Conservation (phyloP, 2,888 invertebrate species). For the Apamea epomidion region DNA sequence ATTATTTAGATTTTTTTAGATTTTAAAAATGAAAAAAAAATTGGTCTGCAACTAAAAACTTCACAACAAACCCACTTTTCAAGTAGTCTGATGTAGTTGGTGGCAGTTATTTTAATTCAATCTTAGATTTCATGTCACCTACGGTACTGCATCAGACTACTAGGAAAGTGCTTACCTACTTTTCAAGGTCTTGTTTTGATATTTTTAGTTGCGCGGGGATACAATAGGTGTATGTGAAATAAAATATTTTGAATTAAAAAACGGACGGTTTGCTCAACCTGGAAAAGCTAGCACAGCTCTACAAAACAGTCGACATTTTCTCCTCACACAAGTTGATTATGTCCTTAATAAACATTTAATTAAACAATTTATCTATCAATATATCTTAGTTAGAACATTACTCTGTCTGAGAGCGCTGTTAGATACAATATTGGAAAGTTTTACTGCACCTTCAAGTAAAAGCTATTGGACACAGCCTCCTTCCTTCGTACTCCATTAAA, state of each 20-base stretch:
- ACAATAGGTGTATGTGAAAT: too few relatives aligned
- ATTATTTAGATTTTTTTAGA: too few relatives aligned
- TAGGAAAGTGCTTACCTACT: too few relatives aligned
- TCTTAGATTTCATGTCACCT: too few relatives aligned
- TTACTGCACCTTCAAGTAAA: conserved; percentile 26
- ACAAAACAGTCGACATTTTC: conserved; percentile 10
- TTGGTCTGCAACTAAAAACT: too few relatives aligned
- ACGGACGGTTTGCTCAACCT: not conserved
- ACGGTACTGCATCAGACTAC: too few relatives aligned
- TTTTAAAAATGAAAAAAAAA: too few relatives aligned
- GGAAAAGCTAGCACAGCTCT: not conserved
- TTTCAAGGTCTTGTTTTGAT: too few relatives aligned
- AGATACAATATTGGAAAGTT: conserved; percentile 30
- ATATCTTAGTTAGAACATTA: conserved; percentile 16
- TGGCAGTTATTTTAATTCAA: too few relatives aligned
- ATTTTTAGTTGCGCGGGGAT: too few relatives aligned
- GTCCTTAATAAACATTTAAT: conserved; percentile 31
- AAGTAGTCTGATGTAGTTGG: too few relatives aligned
- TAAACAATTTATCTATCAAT: not conserved
- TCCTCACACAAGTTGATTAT: not conserved
- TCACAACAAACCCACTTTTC: too few relatives aligned
- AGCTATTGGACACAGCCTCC: not conserved
- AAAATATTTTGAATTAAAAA: not conserved
- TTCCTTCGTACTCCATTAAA: not conserved
- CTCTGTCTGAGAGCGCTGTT: conserved; percentile 12